Evolutionary conservation across 2,113 vertebrate species (phyloP), one percentile per base, ranked within the genome.

Genomic region (Podilymbus podiceps): DNA sequence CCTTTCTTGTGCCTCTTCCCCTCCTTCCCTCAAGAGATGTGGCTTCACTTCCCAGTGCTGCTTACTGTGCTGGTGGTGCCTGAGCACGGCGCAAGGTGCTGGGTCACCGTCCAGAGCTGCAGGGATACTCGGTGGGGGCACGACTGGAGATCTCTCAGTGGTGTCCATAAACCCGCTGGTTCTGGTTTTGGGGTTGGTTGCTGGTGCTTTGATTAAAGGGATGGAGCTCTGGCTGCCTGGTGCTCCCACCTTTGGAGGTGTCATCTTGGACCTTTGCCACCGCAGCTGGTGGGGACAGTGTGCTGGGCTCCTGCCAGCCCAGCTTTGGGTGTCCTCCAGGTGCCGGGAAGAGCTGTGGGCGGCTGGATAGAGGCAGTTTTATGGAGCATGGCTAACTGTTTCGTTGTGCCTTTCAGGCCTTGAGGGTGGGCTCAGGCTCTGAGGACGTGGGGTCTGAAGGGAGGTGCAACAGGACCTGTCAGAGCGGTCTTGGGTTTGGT

Each of bases 361-460:
- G 94, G 76, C 50, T 87, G 71, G 59, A 66, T 38, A 59, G 42
- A 94, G 69, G 69, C 76, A 7, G 55, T 75, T 97, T 96, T 97
- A 95, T 27, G 73, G 87, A 97, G 82, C 63, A 18, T 49, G 42
- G 30, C 89, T 88, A 95, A 98, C 96, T 85, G 47, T 84, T 98
- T 97, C 1, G 15, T 92, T 89, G 92, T 22, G 84, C 91, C 82
- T 96, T 91, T 97, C 94, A 95, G 93, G 85, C 95, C 96, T 66
- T 8, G 31, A 58, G 67, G 84, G 67, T 91, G 77, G 71, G 91
- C 74, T 96, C 31, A 23, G 46, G 20, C 62, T 85, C 58, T 62
- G 58, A 69, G 64, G 58, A 69, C 0, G 2, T 1, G 2, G 60
- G 10, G 30, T 47, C 5, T 0, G 15, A 79, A 79, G n/a, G 53